phyloP scores from a whole-genome alignment of 2,888 invertebrate species.

The Allolobophora icterica region DNA sequence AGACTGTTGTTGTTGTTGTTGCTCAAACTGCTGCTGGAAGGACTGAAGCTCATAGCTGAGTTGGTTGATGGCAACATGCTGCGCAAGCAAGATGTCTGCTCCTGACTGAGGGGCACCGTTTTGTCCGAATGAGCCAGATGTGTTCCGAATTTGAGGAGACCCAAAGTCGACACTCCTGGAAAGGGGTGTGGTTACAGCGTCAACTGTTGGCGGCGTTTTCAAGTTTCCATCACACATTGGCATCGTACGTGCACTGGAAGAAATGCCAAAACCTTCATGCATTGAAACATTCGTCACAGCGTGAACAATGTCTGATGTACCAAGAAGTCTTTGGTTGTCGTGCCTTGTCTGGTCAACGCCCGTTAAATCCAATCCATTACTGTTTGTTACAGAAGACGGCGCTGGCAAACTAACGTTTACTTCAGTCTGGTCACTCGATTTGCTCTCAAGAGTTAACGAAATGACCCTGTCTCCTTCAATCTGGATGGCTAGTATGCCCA shows the following conservation, averaged over 20 bases:
- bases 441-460: conserved; percentile 69
- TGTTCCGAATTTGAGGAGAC: background rate
- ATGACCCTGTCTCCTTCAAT: conserved; percentile 74
- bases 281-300: background rate
- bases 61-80: background rate
- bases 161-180: background rate
- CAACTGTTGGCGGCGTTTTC: background rate
- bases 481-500: conserved; percentile 94
- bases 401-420: background rate
- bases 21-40: conserved; percentile 34
- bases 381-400: background rate
- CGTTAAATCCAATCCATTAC: background rate
- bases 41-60: conserved; percentile 28
- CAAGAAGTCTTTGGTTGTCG: background rate
- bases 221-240: background rate
- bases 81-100: background rate
- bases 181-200: background rate
- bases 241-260: background rate
- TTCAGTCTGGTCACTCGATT: background rate
- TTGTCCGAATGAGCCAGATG: background rate
- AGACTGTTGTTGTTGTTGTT: conserved; percentile 34
- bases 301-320: background rate
- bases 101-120: background rate
- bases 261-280: background rate
- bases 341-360: background rate